Evolutionary conservation across 30 jellyfish, hydroid and myxozoan genomes (phyloP).

Genomic region (Chrysaora quinquecirrha): DNA sequence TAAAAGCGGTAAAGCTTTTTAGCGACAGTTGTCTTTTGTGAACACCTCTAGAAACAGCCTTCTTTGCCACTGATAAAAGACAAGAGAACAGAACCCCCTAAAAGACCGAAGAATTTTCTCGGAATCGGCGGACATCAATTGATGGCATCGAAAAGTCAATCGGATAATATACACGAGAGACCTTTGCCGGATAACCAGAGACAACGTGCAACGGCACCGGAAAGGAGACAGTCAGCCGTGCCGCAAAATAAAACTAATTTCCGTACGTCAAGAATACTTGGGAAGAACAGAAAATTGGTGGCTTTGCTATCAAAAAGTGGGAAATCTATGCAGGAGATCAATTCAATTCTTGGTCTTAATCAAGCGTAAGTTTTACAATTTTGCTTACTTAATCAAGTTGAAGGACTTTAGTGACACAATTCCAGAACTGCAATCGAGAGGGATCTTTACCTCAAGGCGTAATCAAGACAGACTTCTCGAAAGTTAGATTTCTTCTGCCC

Average conservation of each 20-base stretch:
- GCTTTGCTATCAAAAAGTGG: constrained; percentile 28
- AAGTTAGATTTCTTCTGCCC: too few species aligned
- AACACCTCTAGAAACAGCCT: neutral
- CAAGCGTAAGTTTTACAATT: constrained; percentile 1
- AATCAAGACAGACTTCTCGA: too few species aligned
- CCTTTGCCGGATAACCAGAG: neutral
- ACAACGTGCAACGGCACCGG: neutral
- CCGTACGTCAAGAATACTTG: constrained; percentile 26
- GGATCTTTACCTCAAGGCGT: too few species aligned
- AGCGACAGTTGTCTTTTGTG: too few species aligned
- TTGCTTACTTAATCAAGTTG: too few species aligned
- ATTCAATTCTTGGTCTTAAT: constrained; percentile 28
- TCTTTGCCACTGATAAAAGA: neutral
- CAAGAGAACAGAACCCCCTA: neutral
- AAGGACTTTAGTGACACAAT: too few species aligned
- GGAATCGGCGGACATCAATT: neutral
- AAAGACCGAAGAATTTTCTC: neutral
- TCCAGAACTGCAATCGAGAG: too few species aligned
- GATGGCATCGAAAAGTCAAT: neutral
- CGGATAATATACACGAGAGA: neutral
- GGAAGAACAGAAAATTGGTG: constrained; percentile 23
- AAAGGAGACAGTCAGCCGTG: neutral
- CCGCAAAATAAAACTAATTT: neutral
- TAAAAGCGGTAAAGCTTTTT: too few species aligned
- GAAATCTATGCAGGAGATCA: constrained; percentile 34